Conservation (phyloP, 2,113 vertebrate genomes). For the Petaurus breviceps region DNA sequence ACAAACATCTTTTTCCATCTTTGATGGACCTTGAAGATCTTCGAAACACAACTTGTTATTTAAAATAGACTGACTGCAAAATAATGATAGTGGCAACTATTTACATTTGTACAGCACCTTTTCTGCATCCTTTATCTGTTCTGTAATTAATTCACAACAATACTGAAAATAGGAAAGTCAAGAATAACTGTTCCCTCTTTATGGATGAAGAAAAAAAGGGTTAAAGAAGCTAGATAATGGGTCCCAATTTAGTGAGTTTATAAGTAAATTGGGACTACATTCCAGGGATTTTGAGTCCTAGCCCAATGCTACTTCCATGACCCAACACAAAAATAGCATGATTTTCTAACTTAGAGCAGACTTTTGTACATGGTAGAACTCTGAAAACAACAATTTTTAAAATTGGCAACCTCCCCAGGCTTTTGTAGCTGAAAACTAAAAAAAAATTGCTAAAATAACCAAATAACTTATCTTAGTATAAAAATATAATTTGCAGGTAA, state of each 20-base stretch:
- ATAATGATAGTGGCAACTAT: slow-evolving; percentile 17
- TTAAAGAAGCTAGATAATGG: neutral
- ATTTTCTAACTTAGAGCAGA: neutral
- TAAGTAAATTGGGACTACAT: neutral
- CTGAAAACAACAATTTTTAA: neutral
- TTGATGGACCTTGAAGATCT: neutral
- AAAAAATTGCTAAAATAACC: neutral
- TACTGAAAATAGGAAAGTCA: neutral
- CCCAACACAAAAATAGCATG: neutral
- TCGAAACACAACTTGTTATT: slow-evolving; percentile 12
- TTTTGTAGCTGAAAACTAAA: neutral
- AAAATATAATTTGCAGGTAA: neutral
- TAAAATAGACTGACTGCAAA: slow-evolving; percentile 44
- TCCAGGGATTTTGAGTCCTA: neutral
- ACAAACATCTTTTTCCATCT: neutral
- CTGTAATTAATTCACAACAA: neutral
- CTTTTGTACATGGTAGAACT: neutral
- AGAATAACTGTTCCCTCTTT: neutral
- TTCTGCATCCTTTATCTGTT: neutral
- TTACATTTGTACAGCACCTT: neutral
- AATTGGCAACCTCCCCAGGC: neutral
- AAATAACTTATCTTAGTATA: neutral
- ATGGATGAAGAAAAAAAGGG: neutral
- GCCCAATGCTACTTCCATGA: neutral
- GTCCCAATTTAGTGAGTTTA: neutral